A percentile compares a stretch with the other conserved stretches of the same genome.
phyloP scores from a whole-genome alignment of 2,888 invertebrate species.

The Tipula unca region DNA sequence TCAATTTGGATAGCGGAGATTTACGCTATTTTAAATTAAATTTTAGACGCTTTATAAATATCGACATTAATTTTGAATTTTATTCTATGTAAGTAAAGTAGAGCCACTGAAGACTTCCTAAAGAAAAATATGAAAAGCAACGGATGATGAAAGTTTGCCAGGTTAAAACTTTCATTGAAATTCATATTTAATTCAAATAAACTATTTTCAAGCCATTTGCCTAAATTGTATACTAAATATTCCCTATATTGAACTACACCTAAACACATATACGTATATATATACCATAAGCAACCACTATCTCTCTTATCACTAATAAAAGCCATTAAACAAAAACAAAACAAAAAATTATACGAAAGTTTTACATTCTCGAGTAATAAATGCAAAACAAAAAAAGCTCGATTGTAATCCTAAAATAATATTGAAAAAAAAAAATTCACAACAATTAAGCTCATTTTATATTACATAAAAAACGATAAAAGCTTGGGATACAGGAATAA shows the following conservation, averaged over 20 bases:
- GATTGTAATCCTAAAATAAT: neutral
- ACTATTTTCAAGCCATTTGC: neutral
- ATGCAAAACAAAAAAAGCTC: neutral
- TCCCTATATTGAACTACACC: neutral
- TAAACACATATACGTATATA: neutral
- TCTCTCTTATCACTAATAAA: neutral
- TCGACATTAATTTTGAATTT: too few relatives aligned
- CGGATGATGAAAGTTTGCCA: too few relatives aligned
- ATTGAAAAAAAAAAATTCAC: neutral
- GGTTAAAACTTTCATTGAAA: too few relatives aligned
- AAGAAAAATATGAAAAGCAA: too few relatives aligned
- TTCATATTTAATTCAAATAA: too few relatives aligned
- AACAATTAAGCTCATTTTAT: conserved; percentile 1
- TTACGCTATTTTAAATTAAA: too few relatives aligned
- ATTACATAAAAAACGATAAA: neutral
- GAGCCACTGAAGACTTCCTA: too few relatives aligned
- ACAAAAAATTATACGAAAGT: neutral
- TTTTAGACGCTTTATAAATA: too few relatives aligned
- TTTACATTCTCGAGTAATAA: neutral
- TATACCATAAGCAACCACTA: neutral
- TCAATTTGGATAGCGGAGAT: too few relatives aligned
- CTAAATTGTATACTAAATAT: neutral
- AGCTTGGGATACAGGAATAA: neutral
- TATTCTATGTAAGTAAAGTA: too few relatives aligned
- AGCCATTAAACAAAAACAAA: neutral